Percentiles rank a stretch among this genome's conserved stretches.
phyloP scores from a whole-genome alignment of 2,113 vertebrate species.

The Pseudolaguvia tuberculata region DNA sequence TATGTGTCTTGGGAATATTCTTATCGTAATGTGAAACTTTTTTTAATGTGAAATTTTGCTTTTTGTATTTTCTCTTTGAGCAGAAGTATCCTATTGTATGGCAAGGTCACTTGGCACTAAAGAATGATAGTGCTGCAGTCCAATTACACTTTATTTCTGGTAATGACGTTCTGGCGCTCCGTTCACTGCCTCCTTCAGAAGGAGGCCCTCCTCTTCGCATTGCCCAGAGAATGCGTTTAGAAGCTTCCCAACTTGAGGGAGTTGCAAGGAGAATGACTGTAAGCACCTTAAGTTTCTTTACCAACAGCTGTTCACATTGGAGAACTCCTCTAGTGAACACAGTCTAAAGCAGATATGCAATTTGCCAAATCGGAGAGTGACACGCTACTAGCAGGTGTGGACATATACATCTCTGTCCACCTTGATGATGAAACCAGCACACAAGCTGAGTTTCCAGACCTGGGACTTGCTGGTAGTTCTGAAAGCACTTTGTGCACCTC shows the following conservation, averaged over 20 bases:
- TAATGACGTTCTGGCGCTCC: slow-evolving; percentile 88
- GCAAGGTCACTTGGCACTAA: slow-evolving; percentile 93
- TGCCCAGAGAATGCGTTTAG: slow-evolving; percentile 95
- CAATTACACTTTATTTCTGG: slow-evolving; percentile 97
- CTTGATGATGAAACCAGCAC: too few species aligned
- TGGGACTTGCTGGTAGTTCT: too few species aligned
- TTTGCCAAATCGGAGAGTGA: too few species aligned
- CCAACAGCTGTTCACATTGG: background rate
- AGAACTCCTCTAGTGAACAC: too few species aligned
- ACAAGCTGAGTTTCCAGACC: too few species aligned
- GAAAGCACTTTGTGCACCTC: too few species aligned
- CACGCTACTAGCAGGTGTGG: too few species aligned
- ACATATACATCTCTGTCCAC: too few species aligned
- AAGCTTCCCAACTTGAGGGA: slow-evolving; percentile 89
- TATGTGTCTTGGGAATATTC: background rate
- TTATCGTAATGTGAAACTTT: background rate
- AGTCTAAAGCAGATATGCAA: too few species aligned
- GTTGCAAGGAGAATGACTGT: slow-evolving; percentile 95
- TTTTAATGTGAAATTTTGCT: too few species aligned
- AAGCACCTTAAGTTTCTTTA: slow-evolving; percentile 44
- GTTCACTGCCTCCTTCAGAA: slow-evolving; percentile 87
- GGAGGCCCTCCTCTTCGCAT: slow-evolving; percentile 88
- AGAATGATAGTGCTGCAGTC: slow-evolving; percentile 93
- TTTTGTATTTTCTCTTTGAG: slow-evolving; percentile 18
- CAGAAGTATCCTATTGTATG: slow-evolving; percentile 98